These are phyloP conservation scores for Myrmecobius fasciatus DNA, from an alignment of 2,113 vertebrate species.

Conservation along the genomic window DNA sequence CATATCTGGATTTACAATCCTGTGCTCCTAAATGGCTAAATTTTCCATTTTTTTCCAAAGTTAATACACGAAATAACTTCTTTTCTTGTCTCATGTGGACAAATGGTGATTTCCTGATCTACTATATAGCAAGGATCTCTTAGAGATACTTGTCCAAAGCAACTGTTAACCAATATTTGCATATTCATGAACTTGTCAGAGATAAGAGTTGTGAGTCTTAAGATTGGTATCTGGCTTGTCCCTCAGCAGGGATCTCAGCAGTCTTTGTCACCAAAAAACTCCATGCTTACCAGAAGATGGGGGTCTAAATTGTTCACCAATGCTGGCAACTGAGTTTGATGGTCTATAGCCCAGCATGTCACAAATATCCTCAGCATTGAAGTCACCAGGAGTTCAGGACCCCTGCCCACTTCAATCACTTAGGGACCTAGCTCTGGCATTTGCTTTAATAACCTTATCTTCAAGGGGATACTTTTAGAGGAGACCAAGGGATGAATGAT, in stretches of 20 bases:
- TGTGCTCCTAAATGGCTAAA: not conserved
- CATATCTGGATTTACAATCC: not conserved
- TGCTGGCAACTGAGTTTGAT: constrained; percentile 51
- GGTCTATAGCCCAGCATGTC: constrained; percentile 61
- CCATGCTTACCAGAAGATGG: constrained; percentile 67
- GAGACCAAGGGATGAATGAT: not conserved
- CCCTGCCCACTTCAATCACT: not conserved
- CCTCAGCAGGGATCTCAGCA: constrained; percentile 75
- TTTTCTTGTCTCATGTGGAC: constrained; percentile 42
- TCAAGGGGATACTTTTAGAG: constrained; percentile 15
- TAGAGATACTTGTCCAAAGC: constrained; percentile 60
- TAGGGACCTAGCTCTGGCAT: constrained; percentile 21
- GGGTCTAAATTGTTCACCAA: not conserved
- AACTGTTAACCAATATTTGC: constrained; percentile 72
- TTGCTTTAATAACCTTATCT: constrained; percentile 56
- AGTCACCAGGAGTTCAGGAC: not conserved
- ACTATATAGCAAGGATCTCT: constrained; percentile 32
- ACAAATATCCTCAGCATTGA: constrained; percentile 38
- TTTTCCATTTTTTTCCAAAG: too few species aligned
- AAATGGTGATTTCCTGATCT: constrained; percentile 70
- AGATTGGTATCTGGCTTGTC: constrained; percentile 73
- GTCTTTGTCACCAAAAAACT: constrained; percentile 66
- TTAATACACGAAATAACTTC: not conserved
- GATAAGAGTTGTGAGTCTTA: constrained; percentile 72
- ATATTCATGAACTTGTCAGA: constrained; percentile 80